Evolutionary conservation across 2,113 vertebrate species (phyloP), one percentile per base, ranked within the genome.

Genomic region (Pleuronectes platessa): DNA sequence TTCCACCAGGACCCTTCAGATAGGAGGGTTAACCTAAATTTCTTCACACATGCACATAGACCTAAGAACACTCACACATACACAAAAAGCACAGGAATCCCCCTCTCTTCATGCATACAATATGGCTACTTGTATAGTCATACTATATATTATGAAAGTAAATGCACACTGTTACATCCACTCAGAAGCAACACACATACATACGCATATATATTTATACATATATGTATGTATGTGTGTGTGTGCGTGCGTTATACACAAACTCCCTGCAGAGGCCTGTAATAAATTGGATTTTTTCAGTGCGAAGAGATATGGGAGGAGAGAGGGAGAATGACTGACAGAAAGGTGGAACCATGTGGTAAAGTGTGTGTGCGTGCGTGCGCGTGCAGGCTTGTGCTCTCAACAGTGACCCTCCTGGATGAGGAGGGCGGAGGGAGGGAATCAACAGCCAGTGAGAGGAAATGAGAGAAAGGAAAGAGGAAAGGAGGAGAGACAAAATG

Each of bases 21-120:
- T 83, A 15, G 88, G 90, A 84, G 72, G 90, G 89, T 77, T 93
- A 88, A 88, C 83, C 79, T 72, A 91, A 91, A 85, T 92, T 78
- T 90, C 20, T 54, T 54, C 62, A 62, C 23, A 14, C 76, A 84
- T 69, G 64, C 55, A 86, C 37, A 62, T 37, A 75, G 5, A 40
- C 53, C 61, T 8, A 23, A 13, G 47, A 8, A 49, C 42, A 20
- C 8, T 2, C 74, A 71, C 80, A 60, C 64, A 24, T 12, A 64
- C 21, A 45, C 21, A 47, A 10, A 9, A 5, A 11, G 14, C 45
- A 40, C 8, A 17, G 13, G 0, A 58, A 66, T 23, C 23, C 24
- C 26, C 40, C 0, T 61, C 18, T 2, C 3, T 58, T n/a, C 58
- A 53, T 60, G 66, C 82, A 90, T 78, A 86, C 66, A 51, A 51